A percentile compares a stretch with the other conserved stretches of the same genome.
These are phyloP conservation scores for Bombus soroeensis DNA, from an alignment of 1,140 invertebrate genomes.

Conservation along the genomic window DNA sequence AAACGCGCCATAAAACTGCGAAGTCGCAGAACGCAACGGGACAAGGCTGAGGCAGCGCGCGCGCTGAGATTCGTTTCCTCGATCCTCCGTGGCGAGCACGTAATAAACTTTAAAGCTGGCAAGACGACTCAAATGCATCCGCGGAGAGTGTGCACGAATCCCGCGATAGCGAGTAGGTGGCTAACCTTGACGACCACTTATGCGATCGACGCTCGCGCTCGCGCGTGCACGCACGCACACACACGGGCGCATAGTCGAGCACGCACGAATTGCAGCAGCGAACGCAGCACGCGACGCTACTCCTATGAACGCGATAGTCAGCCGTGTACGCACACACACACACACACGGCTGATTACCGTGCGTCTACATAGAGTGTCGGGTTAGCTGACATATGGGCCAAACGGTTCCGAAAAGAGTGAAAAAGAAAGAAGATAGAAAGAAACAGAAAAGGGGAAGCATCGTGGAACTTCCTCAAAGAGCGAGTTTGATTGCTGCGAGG, in stretches of 20 bases:
- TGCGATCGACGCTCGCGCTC: slow-evolving; percentile 45
- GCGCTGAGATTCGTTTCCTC: slow-evolving; percentile 35
- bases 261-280: background rate
- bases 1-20: background rate
- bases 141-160: slow-evolving; percentile 48
- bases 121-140: slow-evolving; percentile 60
- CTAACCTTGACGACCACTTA: slow-evolving; percentile 77
- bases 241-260: background rate
- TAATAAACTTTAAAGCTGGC: slow-evolving; percentile 65
- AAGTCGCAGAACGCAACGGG: background rate
- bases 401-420: background rate
- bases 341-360: background rate
- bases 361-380: slow-evolving; percentile 21
- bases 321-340: background rate
- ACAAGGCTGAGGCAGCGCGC: background rate
- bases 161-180: slow-evolving; percentile 71
- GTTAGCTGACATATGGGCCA: slow-evolving; percentile 57
- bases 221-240: background rate
- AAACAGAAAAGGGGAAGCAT: slow-evolving; percentile 16
- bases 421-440: background rate
- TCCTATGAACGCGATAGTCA: background rate
- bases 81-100: slow-evolving; percentile 33
- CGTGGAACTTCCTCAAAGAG: slow-evolving; percentile 44
- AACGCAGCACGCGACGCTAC: background rate
- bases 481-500: background rate